Conservation (phyloP, 2,113 vertebrate species). For the Prionailurus viverrinus region DNA sequence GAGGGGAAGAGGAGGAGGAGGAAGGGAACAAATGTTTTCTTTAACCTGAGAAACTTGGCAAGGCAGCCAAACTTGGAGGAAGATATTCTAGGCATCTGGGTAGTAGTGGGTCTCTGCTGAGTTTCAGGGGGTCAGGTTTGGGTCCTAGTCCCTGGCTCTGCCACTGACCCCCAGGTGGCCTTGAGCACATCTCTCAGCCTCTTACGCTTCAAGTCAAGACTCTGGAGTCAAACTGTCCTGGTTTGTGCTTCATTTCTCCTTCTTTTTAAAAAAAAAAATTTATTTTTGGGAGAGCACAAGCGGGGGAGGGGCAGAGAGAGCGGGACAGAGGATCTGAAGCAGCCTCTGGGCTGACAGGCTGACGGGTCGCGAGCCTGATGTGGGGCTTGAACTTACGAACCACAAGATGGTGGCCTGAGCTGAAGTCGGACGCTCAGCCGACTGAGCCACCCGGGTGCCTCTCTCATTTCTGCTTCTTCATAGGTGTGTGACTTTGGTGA, state of each 20-base stretch:
- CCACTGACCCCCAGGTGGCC: not conserved
- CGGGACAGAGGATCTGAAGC: no score
- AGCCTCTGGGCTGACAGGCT: no score
- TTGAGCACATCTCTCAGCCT: not conserved
- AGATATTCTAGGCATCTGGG: not conserved
- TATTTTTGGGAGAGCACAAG: no score
- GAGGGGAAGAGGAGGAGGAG: not conserved
- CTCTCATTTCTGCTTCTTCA: not conserved
- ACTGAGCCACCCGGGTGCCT: not conserved
- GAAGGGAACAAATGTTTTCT: constrained; percentile 46
- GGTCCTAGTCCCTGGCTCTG: not conserved
- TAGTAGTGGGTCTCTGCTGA: not conserved
- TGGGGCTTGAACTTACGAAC: no score
- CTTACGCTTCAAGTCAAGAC: not conserved
- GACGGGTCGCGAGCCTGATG: no score
- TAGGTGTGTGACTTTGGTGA: not conserved
- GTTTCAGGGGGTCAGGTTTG: not conserved
- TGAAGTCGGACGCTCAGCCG: no score
- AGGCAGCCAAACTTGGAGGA: not conserved
- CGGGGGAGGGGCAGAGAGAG: no score
- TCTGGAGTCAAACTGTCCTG: not conserved
- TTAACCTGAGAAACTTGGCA: constrained; percentile 50
- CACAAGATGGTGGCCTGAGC: no score
- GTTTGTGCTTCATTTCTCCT: not conserved
- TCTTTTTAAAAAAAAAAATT: not conserved